Evolutionary conservation across 2,888 invertebrate genomes (phyloP).

Genomic region (Brachyptera putata): DNA sequence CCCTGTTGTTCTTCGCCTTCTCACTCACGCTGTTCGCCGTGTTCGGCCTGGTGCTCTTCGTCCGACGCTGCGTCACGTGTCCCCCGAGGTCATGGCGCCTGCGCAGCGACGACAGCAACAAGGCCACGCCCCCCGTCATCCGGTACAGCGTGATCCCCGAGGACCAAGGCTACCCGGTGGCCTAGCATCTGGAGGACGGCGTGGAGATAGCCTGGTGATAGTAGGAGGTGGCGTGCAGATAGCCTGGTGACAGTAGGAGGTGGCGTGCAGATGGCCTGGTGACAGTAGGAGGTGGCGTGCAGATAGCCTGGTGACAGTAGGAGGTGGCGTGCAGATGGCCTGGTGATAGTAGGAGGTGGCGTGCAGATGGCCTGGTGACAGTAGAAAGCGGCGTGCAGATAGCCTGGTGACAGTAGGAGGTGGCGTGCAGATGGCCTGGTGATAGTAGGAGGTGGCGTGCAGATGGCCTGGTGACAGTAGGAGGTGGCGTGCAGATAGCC

Average conservation of each 20-base stretch:
- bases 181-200: constrained; percentile 28
- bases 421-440: constrained; percentile 41
- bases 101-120: constrained; percentile 40
- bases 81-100: constrained; percentile 36
- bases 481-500: no score
- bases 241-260: constrained; percentile 15
- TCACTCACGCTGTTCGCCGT: constrained; percentile 41
- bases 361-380: no score
- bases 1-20: constrained; percentile 41
- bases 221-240: constrained; percentile 39
- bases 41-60: constrained; percentile 41
- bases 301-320: no score
- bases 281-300: background rate
- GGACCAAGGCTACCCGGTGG: constrained; percentile 36
- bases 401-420: constrained; percentile 41
- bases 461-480: constrained; percentile 23
- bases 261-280: constrained; percentile 40
- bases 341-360: no score
- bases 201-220: constrained; percentile 31
- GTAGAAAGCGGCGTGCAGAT: constrained; percentile 26
- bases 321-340: no score
- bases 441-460: constrained; percentile 39
- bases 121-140: constrained; percentile 37
- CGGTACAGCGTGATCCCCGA: constrained; percentile 41
- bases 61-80: constrained; percentile 41